Evolutionary conservation across 2,888 invertebrate genomes (phyloP), one percentile per base, ranked within the genome.

Genomic region (Unio delphinus): DNA sequence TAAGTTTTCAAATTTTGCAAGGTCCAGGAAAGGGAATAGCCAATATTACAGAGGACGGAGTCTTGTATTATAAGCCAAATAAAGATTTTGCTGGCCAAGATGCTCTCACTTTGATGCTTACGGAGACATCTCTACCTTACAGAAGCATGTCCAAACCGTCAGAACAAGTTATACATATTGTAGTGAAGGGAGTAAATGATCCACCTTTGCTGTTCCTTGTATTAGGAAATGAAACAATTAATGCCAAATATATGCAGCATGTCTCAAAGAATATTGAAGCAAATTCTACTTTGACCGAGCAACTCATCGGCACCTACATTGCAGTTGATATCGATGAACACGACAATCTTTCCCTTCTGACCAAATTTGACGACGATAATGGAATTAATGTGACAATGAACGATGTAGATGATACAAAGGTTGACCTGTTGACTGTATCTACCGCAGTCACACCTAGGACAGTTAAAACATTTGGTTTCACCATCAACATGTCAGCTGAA

Each of bases 31-130:
- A 76, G 26, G 69, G 74, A 1, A 20, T 30, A 4, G 74, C 75
- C 57, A 72, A 62, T 23, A 69, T 80, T 15, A 72, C 73, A 8
- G n/a, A 59, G 3, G 68, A 69, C 55, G 80, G 79, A 0, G 55
- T 64, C 11, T 58, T 81, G 28, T 69, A 65, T 17, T 79, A 77
- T 45, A 63, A 34, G 6, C 73, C 75, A 1, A 62, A 70, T 15
- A 59, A 72, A 26, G 73, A 82, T 61, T 82, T 78, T 55, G 71
- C 70, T 64, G 82, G 82, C 3, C 26, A 63, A 11, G 45, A 45
- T 45, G 15, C 45, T 45, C 45, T 45, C 45, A 45, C 45, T 15
- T 45, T 45, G 45, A 7, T 55, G 20, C 11, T 23, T 26, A 56
- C 3, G 17, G 30, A 30, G 18, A 69, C 57, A 45, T 60, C 23